Evolutionary conservation across 2,888 invertebrate species (phyloP).

Genomic region (Ormyrus thymus): DNA sequence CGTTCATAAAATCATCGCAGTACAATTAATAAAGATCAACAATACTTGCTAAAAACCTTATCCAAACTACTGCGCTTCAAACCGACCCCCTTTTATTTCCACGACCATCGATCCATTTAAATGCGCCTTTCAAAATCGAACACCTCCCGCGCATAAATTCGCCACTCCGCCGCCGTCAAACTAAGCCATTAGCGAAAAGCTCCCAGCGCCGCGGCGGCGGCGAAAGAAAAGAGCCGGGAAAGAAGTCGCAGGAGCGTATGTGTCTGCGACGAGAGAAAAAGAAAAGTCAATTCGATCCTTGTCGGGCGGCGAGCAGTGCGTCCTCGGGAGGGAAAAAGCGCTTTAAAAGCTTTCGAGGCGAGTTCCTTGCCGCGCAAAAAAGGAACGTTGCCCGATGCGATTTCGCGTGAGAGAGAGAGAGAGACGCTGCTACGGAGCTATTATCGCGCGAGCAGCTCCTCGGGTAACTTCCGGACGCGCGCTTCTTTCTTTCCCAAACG

Average conservation of each 20-base stretch:
- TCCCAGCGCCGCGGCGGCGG: neutral
- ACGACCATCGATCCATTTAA: neutral
- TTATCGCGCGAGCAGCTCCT: neutral
- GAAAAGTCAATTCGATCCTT: constrained; percentile 34
- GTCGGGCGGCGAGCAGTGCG: constrained; percentile 11
- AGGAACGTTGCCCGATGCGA: constrained; percentile 5
- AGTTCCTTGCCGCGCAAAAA: constrained; percentile 1
- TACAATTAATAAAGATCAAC: no score
- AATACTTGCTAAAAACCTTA: no score
- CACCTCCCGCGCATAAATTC: no score
- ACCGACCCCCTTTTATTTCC: no score
- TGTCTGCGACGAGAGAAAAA: neutral
- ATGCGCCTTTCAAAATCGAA: neutral
- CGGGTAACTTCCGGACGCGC: neutral
- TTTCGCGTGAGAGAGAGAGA: neutral
- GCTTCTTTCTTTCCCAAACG: no score
- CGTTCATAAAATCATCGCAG: no score
- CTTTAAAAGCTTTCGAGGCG: constrained; percentile 45
- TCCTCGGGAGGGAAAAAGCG: constrained; percentile 24
- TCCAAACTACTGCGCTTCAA: no score
- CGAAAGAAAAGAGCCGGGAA: neutral
- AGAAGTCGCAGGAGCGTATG: neutral
- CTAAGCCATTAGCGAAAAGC: constrained; percentile 26
- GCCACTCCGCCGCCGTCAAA: neutral
- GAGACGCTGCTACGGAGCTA: constrained; percentile 5